Percentiles rank a stretch among this genome's conserved stretches.
Evolutionary conservation across 2,888 invertebrate genomes (phyloP).

Genomic region (Dryococelus australis): DNA sequence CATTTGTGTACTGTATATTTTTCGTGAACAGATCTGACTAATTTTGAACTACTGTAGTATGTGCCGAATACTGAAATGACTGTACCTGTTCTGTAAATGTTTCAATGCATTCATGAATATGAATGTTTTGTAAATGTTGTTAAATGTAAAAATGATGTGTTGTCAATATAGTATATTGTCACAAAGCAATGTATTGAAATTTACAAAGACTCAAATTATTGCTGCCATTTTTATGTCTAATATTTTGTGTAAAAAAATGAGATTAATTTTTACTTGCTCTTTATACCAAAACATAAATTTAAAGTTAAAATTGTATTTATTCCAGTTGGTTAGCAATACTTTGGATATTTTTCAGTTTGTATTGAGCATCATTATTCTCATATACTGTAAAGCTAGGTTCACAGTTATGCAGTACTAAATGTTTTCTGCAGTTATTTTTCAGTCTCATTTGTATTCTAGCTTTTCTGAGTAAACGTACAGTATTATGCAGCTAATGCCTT

Average conservation of each 20-base stretch:
- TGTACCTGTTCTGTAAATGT: neutral
- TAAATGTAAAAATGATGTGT: neutral
- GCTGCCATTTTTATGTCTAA: neutral
- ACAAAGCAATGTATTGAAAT: neutral
- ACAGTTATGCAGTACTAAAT: neutral
- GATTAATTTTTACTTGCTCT: neutral
- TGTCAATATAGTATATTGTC: neutral
- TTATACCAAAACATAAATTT: neutral
- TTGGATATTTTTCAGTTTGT: neutral
- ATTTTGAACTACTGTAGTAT: neutral
- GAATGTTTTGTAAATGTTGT: neutral
- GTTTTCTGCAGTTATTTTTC: neutral
- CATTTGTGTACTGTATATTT: constrained; percentile 1
- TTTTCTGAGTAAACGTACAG: neutral
- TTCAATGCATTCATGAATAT: neutral
- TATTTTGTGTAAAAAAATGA: neutral
- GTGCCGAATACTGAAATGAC: neutral
- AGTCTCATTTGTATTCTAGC: neutral
- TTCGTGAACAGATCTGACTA: constrained; percentile 1
- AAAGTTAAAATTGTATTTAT: neutral
- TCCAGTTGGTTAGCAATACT: too few species aligned
- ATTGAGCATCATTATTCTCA: neutral
- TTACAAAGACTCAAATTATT: neutral
- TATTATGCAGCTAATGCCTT: neutral
- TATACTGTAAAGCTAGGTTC: neutral